These are phyloP conservation scores for Pachycephala philippinensis DNA, from an alignment of 2,113 vertebrate genomes.

Conservation along the genomic window DNA sequence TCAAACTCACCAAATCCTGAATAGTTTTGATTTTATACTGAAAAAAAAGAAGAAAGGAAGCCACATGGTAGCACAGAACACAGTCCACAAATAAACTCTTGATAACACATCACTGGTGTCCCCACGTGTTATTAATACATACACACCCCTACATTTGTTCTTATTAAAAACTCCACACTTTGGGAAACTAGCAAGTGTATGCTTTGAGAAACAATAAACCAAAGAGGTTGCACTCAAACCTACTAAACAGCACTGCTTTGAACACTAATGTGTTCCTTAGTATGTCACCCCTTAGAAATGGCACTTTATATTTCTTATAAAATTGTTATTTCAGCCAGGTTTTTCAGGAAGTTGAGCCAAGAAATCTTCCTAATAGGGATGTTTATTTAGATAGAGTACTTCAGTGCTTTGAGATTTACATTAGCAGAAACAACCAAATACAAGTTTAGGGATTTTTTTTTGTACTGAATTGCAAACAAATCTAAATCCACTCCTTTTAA, in stretches of 20 bases:
- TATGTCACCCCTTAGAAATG: not conserved
- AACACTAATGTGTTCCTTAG: not conserved
- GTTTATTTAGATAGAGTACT: not conserved
- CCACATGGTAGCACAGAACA: not conserved
- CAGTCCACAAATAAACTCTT: not conserved
- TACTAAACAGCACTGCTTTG: not conserved
- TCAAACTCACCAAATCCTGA: conserved; percentile 95
- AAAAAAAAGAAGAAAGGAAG: not conserved
- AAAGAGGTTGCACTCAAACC: not conserved
- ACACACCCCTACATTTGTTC: not conserved
- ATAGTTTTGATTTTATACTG: conserved; percentile 95
- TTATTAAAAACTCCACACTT: not conserved
- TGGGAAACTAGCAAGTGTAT: not conserved
- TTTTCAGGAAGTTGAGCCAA: not conserved
- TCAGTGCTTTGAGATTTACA: not conserved
- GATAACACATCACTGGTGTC: not conserved
- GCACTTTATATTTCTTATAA: not conserved
- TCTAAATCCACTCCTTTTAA: not conserved
- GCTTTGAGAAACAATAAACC: not conserved
- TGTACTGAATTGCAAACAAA: not conserved
- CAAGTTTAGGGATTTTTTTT: not conserved
- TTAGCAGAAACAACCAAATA: not conserved
- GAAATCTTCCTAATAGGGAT: not conserved
- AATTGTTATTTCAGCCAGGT: not conserved
- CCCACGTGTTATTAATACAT: not conserved